These are phyloP conservation scores for Lepilemur septentrionalis DNA, from an alignment of 2,797 vertebrate species.

Conservation along the genomic window DNA sequence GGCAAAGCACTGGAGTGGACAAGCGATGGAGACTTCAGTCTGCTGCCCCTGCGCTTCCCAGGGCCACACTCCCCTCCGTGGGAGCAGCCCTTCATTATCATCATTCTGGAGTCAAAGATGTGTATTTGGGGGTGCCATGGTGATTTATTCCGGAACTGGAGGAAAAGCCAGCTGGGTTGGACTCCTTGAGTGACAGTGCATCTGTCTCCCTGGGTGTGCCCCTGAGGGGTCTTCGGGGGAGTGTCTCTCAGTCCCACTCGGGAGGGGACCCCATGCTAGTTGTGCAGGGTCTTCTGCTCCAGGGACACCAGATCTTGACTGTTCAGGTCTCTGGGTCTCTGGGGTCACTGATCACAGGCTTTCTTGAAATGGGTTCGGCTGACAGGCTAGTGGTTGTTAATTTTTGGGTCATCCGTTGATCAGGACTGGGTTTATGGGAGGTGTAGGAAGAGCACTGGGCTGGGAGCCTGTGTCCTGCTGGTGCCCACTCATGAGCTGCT, in stretches of 20 bases:
- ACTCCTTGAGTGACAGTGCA: neutral
- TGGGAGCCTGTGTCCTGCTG: neutral
- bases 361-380: neutral
- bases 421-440: neutral
- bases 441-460: neutral
- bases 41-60: neutral
- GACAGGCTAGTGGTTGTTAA: neutral
- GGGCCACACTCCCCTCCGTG: neutral
- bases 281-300: neutral
- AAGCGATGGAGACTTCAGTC: accelerated
- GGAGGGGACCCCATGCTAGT: too few relatives aligned
- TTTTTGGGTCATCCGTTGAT: neutral
- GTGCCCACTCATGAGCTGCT: neutral
- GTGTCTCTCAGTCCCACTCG: too few relatives aligned
- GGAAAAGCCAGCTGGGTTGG: neutral
- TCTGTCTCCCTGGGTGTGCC: too few relatives aligned
- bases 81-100: neutral
- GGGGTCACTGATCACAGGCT: neutral
- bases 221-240: neutral
- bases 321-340: too few relatives aligned
- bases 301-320: neutral
- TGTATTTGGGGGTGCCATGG: neutral
- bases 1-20: neutral
- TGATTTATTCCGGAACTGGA: neutral
- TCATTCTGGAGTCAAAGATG: neutral